Evolutionary conservation across 2,113 vertebrate species (phyloP), one percentile per base, ranked within the genome.

Genomic region (Alethe castanea): DNA sequence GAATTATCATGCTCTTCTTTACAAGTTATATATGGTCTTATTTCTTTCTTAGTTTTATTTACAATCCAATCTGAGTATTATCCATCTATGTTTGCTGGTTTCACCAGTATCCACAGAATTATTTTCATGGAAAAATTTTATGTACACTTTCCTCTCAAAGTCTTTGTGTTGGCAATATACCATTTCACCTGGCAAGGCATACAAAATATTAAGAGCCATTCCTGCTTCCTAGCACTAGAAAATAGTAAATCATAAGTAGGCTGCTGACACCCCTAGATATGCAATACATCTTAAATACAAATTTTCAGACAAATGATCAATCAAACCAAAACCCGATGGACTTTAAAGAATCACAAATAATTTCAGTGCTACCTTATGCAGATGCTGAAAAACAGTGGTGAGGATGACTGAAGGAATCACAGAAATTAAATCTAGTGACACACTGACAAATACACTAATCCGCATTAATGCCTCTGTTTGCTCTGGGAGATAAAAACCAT

Each of bases 1-100:
- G 67, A 94, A 92, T 86, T 61, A 92, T 50, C 54, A 25, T 1
- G 0, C 25, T 86, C 38, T 90, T 66, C 52, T 92, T 78, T 47
- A 52, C 56, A 56, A 83, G 60, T 66, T 92, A 67, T 70, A 74
- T 26, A 80, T 36, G 1, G 3, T 12, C 25, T 88, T 77, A 67
- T 70, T 96, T 92, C 62, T 90, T 85, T 62, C 64, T 77, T 67
- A 25, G 31, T 62, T 81, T 96, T 90, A 96, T 95, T 92, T 96
- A 88, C 82, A 92, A 48, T 78, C 57, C 1, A 3, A 53, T 61
- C 64, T 60, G 52, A 86, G 38, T 83, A 90, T 94, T 92, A 71
- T 81, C 76, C 79, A 88, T 78, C 82, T 69, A 24, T 15, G 18
- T 79, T 92, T 60, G 54, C 35, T 54, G 29, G 5, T 60, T 87